These are phyloP conservation scores for Ptyas mucosa DNA, from an alignment of 2,113 vertebrate species.

Conservation along the genomic window DNA sequence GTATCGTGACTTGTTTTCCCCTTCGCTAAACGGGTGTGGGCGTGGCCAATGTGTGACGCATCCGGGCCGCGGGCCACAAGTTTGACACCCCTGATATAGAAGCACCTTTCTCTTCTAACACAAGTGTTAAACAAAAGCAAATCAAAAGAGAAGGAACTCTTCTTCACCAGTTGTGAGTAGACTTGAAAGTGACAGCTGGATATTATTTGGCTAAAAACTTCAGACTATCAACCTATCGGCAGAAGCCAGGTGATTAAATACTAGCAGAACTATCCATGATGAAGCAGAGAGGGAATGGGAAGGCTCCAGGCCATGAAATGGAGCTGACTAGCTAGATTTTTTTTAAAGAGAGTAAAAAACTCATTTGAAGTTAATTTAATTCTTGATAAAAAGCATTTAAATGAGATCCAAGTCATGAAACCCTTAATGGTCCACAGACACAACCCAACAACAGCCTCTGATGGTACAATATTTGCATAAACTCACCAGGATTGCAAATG, in stretches of 20 bases:
- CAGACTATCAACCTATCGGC: neutral
- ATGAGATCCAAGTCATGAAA: neutral
- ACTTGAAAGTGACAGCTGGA: neutral
- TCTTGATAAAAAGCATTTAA: constrained; percentile 7
- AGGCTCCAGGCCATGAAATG: constrained; percentile 6
- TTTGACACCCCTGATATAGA: neutral
- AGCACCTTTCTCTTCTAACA: neutral
- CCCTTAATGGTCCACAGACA: neutral
- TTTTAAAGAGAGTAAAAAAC: neutral
- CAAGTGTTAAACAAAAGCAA: neutral
- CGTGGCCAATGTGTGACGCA: no score
- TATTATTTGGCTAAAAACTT: neutral
- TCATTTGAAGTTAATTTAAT: constrained; percentile 10
- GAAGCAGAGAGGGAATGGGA: neutral
- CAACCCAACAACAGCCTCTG: neutral
- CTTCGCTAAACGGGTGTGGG: no score
- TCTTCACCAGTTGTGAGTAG: neutral
- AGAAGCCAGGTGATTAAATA: neutral
- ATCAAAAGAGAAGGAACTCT: neutral
- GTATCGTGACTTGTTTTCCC: no score
- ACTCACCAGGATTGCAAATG: neutral
- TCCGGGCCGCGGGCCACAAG: no score
- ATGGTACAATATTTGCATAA: neutral
- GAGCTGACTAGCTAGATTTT: neutral
- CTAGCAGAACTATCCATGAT: neutral